Base-by-base conservation (phyloP, 2,888 invertebrate genomes). In the Habrosyne pyritoides region DNA sequence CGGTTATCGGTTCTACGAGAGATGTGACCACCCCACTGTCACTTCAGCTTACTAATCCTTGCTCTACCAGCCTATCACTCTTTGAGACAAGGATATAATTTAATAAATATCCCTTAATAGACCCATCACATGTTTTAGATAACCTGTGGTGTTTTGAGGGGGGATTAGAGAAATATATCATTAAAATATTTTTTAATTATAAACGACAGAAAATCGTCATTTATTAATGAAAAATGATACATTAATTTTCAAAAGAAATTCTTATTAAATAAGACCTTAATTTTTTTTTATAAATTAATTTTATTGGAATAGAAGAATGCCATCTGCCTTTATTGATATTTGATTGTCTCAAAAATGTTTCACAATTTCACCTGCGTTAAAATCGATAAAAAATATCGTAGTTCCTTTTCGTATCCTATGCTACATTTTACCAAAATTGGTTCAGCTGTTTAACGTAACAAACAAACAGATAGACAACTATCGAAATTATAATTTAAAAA, bases 61-160 rank as follows among this genome's bases (percentile, higher is more conserved):
- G n/a, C n/a, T n/a, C n/a, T n/a, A n/a, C n/a, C n/a, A n/a, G n/a
- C n/a, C n/a, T n/a, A n/a, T n/a, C n/a, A n/a, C n/a, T n/a, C n/a
- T n/a, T n/a, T n/a, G n/a, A n/a, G n/a, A n/a, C n/a, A n/a, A n/a
- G n/a, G n/a, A n/a, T n/a, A n/a, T n/a, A n/a, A n/a, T 26, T 48
- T 7, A 14, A 49, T 26, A 5, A 10, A 28, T 65, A 81, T 85
- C 86, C 86, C 81, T 71, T 78, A 47, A 64, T n/a, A 83, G 84
- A 86, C 87, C 79, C 84, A 75, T 71, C 75, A 64, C 75, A 73
- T 70, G 79, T 71, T 62, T 7, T 66, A 77, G 62, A 55, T 62
- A 58, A 60, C 74, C 63, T 75, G 75, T 73, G 79, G 62, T 77
- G 85, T 79, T 87, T 82, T 87, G 86, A 87, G 86, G 82, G 71